Base-by-base conservation (phyloP, 2,888 invertebrate genomes). In the Limnephilus marmoratus region DNA sequence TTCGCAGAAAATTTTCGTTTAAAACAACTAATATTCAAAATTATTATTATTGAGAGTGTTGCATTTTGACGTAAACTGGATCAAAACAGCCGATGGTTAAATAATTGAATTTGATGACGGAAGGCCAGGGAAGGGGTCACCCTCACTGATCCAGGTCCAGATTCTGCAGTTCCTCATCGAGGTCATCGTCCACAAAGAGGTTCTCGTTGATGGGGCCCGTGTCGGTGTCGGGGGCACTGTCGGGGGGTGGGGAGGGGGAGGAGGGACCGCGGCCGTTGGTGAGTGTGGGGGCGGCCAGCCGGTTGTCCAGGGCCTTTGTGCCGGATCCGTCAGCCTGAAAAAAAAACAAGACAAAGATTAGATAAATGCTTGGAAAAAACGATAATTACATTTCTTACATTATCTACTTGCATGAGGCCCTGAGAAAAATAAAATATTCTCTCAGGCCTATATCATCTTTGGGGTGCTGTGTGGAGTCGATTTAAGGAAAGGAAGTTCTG, bases 141-240 rank as follows among this genome's bases (percentile, higher is more conserved):
- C 13, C 49, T 95, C 95, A 96, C 95, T 97, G 97, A 94, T 98
- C 98, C 94, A 98, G 95, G 95, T 98, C 98, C 94, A 98, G 95
- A 94, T 98, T 98, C 94, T 98, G 97, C 93, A 99, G 95, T 95
- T 98, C 98, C 94, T 98, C 98, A 94, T 98, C 98, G 91, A 98
- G 95, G 94, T 98, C 98, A 95, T 98, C 98, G 94, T 98, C 98
- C 41, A 98, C 97, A 96, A 99, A 99, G n/a, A 99, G 97, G 95
- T 98, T 98, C 95, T 99, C 99, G 95, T 99, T 99, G 94, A 99
- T 98, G 90, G 98, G 98, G 83, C 98, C 97, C 12, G 97, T 97
- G 92, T 96, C 95, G 85, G 94, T 92, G 83, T 93, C 91, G 81
- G 94, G 94, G 90, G 94, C 94, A 68, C 94, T 94, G 11, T 95